Percentiles rank a stretch among this genome's conserved stretches.
Evolutionary conservation across 2,888 invertebrate genomes (phyloP).

Genomic region (Phasia obesa): DNA sequence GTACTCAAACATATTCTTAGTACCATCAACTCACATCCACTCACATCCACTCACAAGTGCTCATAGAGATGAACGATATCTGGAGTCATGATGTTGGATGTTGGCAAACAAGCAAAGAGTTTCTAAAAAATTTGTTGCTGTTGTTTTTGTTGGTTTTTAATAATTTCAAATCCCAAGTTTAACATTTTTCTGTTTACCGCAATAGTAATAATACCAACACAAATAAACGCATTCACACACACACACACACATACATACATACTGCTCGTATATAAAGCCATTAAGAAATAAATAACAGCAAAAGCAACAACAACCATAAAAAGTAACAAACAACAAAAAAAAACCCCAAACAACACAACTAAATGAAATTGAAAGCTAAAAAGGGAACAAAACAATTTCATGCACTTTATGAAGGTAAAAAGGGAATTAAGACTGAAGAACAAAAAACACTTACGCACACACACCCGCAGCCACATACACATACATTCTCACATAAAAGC

Average conservation of each 20-base stretch:
- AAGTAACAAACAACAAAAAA: conserved; percentile 29
- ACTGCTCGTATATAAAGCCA: neutral
- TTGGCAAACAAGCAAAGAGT: conserved; percentile 44
- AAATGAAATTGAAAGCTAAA: conserved; percentile 70
- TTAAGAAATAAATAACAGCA: conserved; percentile 21
- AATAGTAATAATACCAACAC: conserved; percentile 49
- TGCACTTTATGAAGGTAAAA: conserved; percentile 64
- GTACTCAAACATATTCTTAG: conserved; percentile 56
- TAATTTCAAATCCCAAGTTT: conserved; percentile 70
- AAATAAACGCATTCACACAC: neutral
- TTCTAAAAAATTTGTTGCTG: conserved; percentile 51
- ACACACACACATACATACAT: neutral
- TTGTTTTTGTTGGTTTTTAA: conserved; percentile 54
- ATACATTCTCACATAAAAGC: neutral
- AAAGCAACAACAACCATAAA: conserved; percentile 15
- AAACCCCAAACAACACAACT: conserved; percentile 45
- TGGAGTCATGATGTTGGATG: conserved; percentile 9
- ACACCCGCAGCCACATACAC: neutral
- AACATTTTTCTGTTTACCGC: conserved; percentile 67
- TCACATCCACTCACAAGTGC: conserved; percentile 15
- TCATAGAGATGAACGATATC: neutral
- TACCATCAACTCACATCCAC: conserved; percentile 33
- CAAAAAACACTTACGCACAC: conserved; percentile 1
- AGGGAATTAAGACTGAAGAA: conserved; percentile 31
- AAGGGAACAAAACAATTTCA: conserved; percentile 49